These are phyloP conservation scores for Carcinoscorpius rotundicauda DNA, from an alignment of 1,140 invertebrate genomes.

Conservation along the genomic window DNA sequence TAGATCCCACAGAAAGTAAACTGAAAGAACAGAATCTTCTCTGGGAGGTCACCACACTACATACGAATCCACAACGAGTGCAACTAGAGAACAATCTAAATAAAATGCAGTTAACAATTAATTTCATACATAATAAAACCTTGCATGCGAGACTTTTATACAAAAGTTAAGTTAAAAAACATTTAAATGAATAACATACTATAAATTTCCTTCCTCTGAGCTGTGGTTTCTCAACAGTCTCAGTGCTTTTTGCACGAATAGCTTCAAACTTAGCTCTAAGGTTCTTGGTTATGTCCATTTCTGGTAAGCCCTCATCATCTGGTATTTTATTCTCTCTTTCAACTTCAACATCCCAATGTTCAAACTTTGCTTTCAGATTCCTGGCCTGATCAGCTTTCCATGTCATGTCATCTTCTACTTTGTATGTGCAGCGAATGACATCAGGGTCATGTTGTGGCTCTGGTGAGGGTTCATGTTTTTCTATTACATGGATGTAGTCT, in stretches of 20 bases:
- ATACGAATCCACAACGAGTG: too few species aligned
- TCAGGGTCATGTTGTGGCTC: too few species aligned
- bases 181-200: constrained; percentile 37
- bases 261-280: constrained; percentile 71
- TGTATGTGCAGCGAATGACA: constrained; percentile 25
- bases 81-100: too few species aligned
- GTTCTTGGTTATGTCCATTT: constrained; percentile 60
- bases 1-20: too few species aligned
- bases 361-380: constrained; percentile 75
- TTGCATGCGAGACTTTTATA: too few species aligned
- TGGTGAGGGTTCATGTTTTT: constrained; percentile 32
- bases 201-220: constrained; percentile 71
- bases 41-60: too few species aligned
- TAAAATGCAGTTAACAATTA: too few species aligned
- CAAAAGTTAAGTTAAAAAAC: too few species aligned
- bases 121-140: too few species aligned
- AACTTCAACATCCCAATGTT: constrained; percentile 62
- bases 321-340: constrained; percentile 38
- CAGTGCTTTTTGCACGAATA: constrained; percentile 40
- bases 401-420: constrained; percentile 42
- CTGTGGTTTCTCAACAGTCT: constrained; percentile 40
- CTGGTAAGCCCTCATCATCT: constrained; percentile 27
- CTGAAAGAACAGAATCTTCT: too few species aligned
- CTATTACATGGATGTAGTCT: neutral
- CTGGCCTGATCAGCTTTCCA: constrained; percentile 57